Percentiles rank a stretch among this genome's conserved stretches.
phyloP scores from a whole-genome alignment of 2,797 vertebrate species.

The Neosilurus mollespiculum region DNA sequence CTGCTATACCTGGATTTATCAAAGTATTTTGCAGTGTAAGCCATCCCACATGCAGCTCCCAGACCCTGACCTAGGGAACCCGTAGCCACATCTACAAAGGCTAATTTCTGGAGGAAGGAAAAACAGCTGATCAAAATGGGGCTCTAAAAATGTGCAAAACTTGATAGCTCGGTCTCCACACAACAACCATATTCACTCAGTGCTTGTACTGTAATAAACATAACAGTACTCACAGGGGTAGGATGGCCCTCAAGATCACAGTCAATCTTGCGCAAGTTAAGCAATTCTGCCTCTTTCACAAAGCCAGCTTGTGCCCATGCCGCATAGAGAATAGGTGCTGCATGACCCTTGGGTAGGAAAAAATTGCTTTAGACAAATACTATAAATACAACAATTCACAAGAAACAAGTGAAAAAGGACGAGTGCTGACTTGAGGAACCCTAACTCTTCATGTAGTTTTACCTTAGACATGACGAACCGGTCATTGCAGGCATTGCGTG shows the following conservation, averaged over 20 bases:
- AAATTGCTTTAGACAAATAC: not conserved
- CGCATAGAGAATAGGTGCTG: conserved; percentile 78
- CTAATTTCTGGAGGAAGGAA: conserved; percentile 75
- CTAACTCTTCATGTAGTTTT: not conserved
- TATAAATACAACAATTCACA: not conserved
- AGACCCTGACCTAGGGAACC: conserved; percentile 88
- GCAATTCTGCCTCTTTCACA: conserved; percentile 72
- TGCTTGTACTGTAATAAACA: not conserved
- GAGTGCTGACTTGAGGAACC: not conserved
- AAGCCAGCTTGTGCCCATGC: conserved; percentile 79
- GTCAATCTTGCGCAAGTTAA: conserved; percentile 80
- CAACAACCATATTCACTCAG: not conserved
- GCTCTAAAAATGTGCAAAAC: not conserved
- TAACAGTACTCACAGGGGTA: conserved; percentile 71
- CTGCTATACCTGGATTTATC: conserved; percentile 80
- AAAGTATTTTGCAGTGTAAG: conserved; percentile 87
- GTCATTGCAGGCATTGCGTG: conserved; percentile 81
- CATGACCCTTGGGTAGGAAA: conserved; percentile 69
- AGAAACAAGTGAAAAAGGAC: not conserved
- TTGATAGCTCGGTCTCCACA: not conserved
- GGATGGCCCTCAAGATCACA: conserved; percentile 80
- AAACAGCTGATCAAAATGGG: not conserved
- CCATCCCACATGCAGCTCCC: conserved; percentile 86
- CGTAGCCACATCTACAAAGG: conserved; percentile 83
- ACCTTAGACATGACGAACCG: conserved; percentile 88